Conservation (phyloP, 2,888 invertebrate genomes). For the Athalia circularis region DNA sequence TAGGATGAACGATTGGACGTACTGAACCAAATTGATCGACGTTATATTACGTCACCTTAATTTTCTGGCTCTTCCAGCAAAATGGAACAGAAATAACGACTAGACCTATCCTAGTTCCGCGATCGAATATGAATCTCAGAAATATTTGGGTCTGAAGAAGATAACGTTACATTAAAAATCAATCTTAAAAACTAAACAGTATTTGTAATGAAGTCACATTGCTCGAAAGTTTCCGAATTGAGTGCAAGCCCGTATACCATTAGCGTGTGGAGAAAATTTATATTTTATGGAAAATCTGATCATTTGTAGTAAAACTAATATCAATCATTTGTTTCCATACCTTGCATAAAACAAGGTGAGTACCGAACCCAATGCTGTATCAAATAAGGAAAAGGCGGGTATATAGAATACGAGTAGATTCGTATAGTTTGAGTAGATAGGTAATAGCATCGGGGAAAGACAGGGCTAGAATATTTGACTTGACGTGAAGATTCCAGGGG, state of each 20-base stretch:
- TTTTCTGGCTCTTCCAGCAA: conserved; percentile 22
- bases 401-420: background rate
- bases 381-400: background rate
- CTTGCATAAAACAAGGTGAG: no score
- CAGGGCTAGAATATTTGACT: conserved; percentile 26
- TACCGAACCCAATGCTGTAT: background rate
- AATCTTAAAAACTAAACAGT: no score
- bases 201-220: background rate
- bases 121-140: conserved; percentile 31
- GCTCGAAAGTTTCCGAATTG: background rate
- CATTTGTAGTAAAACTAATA: no score
- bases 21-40: conserved; percentile 1
- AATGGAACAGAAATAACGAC: conserved; percentile 17
- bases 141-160: no score
- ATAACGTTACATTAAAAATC: no score
- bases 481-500: conserved; percentile 22
- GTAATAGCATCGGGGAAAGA: conserved; percentile 24
- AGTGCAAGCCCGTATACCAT: no score
- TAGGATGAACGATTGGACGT: background rate
- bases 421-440: conserved; percentile 4
- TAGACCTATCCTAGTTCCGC: conserved; percentile 13
- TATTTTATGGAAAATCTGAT: no score
- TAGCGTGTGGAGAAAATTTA: no score
- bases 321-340: no score
- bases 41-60: conserved; percentile 16